Conservation (phyloP, 2,797 vertebrate species). For the Molossus alvarezi region DNA sequence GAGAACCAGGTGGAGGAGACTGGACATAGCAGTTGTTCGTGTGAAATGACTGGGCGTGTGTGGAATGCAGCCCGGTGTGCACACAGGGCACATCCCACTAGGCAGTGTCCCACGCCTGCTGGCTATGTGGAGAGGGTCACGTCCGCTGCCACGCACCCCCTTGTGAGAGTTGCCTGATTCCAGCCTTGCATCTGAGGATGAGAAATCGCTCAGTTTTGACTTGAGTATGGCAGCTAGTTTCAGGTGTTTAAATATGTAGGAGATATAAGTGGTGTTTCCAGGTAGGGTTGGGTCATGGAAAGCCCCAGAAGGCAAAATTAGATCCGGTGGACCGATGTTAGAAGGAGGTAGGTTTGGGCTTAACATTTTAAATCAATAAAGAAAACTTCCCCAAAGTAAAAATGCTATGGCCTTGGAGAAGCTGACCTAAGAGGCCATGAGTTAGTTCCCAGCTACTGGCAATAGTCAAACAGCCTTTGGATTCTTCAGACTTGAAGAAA, state of each 20-base stretch:
- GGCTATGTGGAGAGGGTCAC: rapidly evolving
- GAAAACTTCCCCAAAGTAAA: background rate
- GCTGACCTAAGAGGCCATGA: rapidly evolving
- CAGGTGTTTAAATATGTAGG: background rate
- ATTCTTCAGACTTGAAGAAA: background rate
- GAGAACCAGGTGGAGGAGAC: background rate
- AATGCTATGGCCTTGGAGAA: background rate
- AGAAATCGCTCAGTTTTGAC: background rate
- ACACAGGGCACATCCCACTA: rapidly evolving
- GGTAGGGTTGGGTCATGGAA: background rate
- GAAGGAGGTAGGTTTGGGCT: background rate
- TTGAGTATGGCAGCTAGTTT: background rate
- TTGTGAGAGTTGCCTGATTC: background rate
- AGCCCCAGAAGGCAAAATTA: background rate
- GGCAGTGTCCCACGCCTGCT: background rate
- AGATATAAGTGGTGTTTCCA: background rate
- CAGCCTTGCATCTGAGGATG: background rate
- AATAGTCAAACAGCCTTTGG: background rate
- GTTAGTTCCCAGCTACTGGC: rapidly evolving
- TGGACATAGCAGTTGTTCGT: rapidly evolving
- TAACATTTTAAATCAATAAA: background rate
- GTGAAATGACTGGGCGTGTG: background rate
- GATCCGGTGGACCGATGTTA: background rate
- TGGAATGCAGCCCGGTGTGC: background rate
- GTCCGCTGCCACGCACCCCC: background rate